These are phyloP conservation scores for Caenorhabditis wallacei DNA, from an alignment of 2,888 invertebrate species.

Conservation along the genomic window DNA sequence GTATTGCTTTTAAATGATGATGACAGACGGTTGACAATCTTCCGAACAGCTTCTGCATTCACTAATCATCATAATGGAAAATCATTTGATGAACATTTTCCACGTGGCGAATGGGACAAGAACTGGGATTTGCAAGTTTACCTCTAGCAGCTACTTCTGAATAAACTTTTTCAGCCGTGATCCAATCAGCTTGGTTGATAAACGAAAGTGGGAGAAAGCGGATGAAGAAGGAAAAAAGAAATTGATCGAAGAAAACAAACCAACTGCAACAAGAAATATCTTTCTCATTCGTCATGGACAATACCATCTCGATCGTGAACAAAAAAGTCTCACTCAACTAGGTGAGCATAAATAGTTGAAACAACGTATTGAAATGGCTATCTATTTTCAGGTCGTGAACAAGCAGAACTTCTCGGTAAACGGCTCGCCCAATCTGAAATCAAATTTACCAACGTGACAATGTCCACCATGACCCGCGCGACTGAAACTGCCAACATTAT, in stretches of 20 bases:
- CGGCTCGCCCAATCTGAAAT: slow-evolving; percentile 89
- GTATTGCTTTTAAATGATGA: slow-evolving; percentile 32
- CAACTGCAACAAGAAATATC: slow-evolving; percentile 88
- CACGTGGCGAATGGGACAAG: slow-evolving; percentile 79
- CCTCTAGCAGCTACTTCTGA: neutral
- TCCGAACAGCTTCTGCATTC: slow-evolving; percentile 52
- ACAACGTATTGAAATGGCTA: too few relatives aligned
- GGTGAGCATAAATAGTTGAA: slow-evolving; percentile 85
- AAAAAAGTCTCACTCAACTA: slow-evolving; percentile 89
- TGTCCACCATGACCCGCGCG: slow-evolving; percentile 95
- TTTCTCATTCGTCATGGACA: slow-evolving; percentile 96
- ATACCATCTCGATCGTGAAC: slow-evolving; percentile 87
- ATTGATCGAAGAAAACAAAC: slow-evolving; percentile 72
- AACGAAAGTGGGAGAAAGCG: slow-evolving; percentile 71
- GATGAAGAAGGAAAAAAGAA: slow-evolving; percentile 73
- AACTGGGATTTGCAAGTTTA: slow-evolving; percentile 79
- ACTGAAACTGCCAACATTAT: slow-evolving; percentile 93
- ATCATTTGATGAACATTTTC: slow-evolving; percentile 70
- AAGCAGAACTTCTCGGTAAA: slow-evolving; percentile 92
- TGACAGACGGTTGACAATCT: slow-evolving; percentile 14
- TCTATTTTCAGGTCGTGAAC: slow-evolving; percentile 90
- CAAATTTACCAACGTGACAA: slow-evolving; percentile 90
- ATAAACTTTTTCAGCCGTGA: slow-evolving; percentile 76
- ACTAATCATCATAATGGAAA: slow-evolving; percentile 33
- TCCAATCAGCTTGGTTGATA: slow-evolving; percentile 73